phyloP scores from a whole-genome alignment of 1,140 invertebrate species.

The Aphidius gifuensis region DNA sequence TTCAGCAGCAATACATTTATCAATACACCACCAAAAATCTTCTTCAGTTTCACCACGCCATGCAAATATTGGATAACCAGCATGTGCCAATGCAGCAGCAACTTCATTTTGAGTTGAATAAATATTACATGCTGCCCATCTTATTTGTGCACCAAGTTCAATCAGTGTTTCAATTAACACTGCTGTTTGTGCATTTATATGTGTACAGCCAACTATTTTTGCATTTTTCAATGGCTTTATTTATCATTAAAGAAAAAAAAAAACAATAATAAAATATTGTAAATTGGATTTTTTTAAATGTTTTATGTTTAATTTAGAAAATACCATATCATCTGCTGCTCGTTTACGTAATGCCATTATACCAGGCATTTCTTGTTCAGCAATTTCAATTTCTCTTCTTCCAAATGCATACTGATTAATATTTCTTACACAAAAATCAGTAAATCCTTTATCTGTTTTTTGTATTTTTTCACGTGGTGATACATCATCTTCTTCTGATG shows the following conservation, averaged over 20 bases:
- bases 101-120: slow-evolving; percentile 99
- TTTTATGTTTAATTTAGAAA: no score
- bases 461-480: slow-evolving; percentile 86
- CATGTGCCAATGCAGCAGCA: slow-evolving; percentile 91
- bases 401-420: slow-evolving; percentile 91
- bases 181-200: slow-evolving; percentile 97
- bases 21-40: slow-evolving; percentile 99
- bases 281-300: no score
- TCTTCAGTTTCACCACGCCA: slow-evolving; percentile 96
- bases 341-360: slow-evolving; percentile 90
- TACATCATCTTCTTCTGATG: slow-evolving; percentile 78
- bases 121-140: slow-evolving; percentile 97
- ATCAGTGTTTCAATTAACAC: slow-evolving; percentile 92
- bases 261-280: background rate
- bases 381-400: slow-evolving; percentile 93
- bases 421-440: slow-evolving; percentile 89
- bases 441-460: slow-evolving; percentile 74
- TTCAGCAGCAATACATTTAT: slow-evolving; percentile 87
- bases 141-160: slow-evolving; percentile 84
- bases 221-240: slow-evolving; percentile 81
- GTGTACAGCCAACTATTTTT: slow-evolving; percentile 95
- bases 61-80: slow-evolving; percentile 85
- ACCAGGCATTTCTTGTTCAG: slow-evolving; percentile 99
- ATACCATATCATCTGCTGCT: slow-evolving; percentile 81
- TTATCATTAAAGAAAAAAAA: background rate